phyloP scores from a whole-genome alignment of 1,140 invertebrate species.

The Gryon sp. region DNA sequence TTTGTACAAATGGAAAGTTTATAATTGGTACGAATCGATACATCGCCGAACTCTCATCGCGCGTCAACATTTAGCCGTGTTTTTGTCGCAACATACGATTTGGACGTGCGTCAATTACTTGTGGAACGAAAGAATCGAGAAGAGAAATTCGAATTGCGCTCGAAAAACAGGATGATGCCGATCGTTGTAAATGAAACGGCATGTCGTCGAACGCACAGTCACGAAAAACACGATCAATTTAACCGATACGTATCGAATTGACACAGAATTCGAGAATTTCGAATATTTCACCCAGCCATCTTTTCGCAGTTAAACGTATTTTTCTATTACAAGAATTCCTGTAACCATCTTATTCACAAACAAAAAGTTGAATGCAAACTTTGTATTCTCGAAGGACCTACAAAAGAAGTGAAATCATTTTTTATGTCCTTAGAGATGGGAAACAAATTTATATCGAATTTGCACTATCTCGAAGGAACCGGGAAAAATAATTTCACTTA shows the following conservation, averaged over 20 bases:
- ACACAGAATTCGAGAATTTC: conserved; percentile 59
- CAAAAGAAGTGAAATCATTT: too few relatives aligned
- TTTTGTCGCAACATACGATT: conserved; percentile 50
- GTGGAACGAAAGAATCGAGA: conserved; percentile 62
- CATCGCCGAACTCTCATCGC: conserved; percentile 16
- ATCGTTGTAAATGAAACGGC: conserved; percentile 67
- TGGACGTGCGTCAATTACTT: conserved; percentile 70
- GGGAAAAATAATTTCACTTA: too few relatives aligned
- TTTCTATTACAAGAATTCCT: conserved; percentile 19
- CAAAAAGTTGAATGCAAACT: too few relatives aligned
- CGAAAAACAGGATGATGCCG: conserved; percentile 72
- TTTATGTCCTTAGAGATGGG: not conserved
- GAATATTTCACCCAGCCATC: conserved; percentile 38
- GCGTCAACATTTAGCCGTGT: conserved; percentile 41
- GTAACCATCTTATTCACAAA: not conserved
- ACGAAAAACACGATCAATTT: conserved; percentile 61
- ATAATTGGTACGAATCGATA: conserved; percentile 44
- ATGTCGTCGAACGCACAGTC: conserved; percentile 46
- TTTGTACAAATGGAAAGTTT: conserved; percentile 50
- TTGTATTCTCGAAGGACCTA: too few relatives aligned
- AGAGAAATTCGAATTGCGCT: conserved; percentile 72
- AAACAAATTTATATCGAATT: too few relatives aligned
- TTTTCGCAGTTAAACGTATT: conserved; percentile 1
- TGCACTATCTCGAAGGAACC: too few relatives aligned
- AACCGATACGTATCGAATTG: conserved; percentile 54